Evolutionary conservation across 1,140 invertebrate species (phyloP).

Genomic region (Drosophila gunungcola): DNA sequence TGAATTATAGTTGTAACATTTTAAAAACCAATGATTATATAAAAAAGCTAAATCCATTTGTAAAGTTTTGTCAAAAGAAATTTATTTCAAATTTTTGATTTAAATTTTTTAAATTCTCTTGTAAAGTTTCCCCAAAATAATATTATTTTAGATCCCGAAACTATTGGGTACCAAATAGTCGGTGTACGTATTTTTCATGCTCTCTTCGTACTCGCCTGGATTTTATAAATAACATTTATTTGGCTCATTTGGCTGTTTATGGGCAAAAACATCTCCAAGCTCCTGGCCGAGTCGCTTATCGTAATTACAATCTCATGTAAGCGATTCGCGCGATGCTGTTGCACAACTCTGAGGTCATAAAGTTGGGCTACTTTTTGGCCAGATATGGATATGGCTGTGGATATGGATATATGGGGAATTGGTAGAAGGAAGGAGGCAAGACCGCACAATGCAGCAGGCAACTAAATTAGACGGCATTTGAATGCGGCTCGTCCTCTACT

Average conservation of each 20-base stretch:
- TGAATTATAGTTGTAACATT: no score
- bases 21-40: no score
- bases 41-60: no score
- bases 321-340: slow-evolving; percentile 78
- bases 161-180: not conserved
- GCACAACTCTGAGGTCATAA: slow-evolving; percentile 75
- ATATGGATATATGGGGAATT: slow-evolving; percentile 4
- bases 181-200: no score
- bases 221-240: slow-evolving; percentile 81
- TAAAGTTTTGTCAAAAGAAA: no score
- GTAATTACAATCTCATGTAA: slow-evolving; percentile 83
- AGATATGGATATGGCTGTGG: slow-evolving; percentile 24
- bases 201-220: slow-evolving; percentile 33
- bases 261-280: slow-evolving; percentile 57
- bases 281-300: slow-evolving; percentile 67
- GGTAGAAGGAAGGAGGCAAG: slow-evolving; percentile 5
- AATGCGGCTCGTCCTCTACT: slow-evolving; percentile 56
- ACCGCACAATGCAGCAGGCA: slow-evolving; percentile 65
- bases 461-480: slow-evolving; percentile 80
- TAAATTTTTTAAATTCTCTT: no score
- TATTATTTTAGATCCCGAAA: not conserved
- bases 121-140: not conserved
- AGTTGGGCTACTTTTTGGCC: slow-evolving; percentile 58
- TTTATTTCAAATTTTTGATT: no score
- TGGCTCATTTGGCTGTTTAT: slow-evolving; percentile 82